Percentiles rank a stretch among this genome's conserved stretches.
Evolutionary conservation across 1,140 invertebrate genomes (phyloP).

Genomic region (Tribolium castaneum): DNA sequence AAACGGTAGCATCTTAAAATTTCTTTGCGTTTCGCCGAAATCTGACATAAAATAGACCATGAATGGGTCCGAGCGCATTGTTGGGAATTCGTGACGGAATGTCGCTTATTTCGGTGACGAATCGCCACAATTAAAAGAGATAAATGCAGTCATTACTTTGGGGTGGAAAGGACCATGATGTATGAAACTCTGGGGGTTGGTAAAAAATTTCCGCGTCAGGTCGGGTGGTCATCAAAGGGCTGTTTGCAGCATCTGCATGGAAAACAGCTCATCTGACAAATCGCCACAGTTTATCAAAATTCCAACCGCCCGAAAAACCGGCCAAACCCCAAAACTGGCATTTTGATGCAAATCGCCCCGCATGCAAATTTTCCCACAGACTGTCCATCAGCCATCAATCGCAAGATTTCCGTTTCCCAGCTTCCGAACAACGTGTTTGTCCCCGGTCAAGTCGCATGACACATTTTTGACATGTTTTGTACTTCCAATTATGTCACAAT

Average conservation of each 20-base stretch:
- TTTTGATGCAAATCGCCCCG: not conserved
- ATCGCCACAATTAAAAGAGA: slow-evolving; percentile 8
- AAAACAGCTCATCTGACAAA: not conserved
- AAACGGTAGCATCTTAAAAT: slow-evolving; percentile 37
- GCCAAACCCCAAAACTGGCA: not conserved
- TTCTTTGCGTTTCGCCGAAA: slow-evolving; percentile 36
- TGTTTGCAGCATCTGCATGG: slow-evolving; percentile 10
- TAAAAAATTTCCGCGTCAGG: slow-evolving; percentile 15
- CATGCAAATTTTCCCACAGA: slow-evolving; percentile 12
- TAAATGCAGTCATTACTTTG: slow-evolving; percentile 28
- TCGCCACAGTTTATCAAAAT: not conserved
- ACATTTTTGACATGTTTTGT: slow-evolving; percentile 39
- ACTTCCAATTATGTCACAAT: slow-evolving; percentile 32
- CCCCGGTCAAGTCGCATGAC: slow-evolving; percentile 6
- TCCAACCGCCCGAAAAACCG: not conserved
- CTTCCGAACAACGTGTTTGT: slow-evolving; percentile 32
- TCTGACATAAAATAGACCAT: slow-evolving; percentile 3
- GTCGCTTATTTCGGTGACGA: not conserved
- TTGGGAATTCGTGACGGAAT: not conserved
- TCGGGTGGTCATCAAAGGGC: slow-evolving; percentile 4
- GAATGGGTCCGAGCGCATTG: slow-evolving; percentile 5
- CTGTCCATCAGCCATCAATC: slow-evolving; percentile 25
- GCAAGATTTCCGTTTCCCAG: not conserved
- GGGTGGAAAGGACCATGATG: not conserved
- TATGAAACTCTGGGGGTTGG: not conserved